phyloP scores from a whole-genome alignment of 2,888 invertebrate species.

The Harpalus rufipes region DNA sequence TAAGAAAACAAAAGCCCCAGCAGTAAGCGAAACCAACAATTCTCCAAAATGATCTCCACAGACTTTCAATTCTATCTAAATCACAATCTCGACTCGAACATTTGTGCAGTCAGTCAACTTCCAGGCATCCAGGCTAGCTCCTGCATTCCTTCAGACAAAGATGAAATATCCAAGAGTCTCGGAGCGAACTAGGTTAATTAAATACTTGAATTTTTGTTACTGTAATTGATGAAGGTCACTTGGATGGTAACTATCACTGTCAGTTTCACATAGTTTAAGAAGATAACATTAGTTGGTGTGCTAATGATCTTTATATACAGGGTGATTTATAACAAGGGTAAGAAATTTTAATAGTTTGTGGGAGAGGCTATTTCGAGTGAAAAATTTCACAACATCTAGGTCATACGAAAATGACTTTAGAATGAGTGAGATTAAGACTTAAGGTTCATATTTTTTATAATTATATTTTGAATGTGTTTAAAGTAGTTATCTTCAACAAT shows the following conservation, averaged over 20 bases:
- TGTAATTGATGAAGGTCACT: constrained; percentile 11
- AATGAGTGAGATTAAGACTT: too few relatives aligned
- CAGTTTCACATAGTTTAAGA: too few relatives aligned
- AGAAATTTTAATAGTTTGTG: too few relatives aligned
- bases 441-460: too few relatives aligned
- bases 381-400: too few relatives aligned
- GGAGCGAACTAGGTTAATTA: constrained; percentile 12
- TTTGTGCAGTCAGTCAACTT: constrained; percentile 40
- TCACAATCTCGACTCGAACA: constrained; percentile 37
- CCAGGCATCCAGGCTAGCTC: constrained; percentile 14
- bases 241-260: not conserved
- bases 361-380: too few relatives aligned
- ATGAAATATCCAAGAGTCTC: not conserved
- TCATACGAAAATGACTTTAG: too few relatives aligned
- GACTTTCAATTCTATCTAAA: constrained; percentile 43
- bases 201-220: constrained; percentile 20
- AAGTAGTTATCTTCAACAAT: too few relatives aligned
- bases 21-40: constrained; percentile 45
- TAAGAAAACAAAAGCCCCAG: constrained; percentile 43
- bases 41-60: constrained; percentile 36
- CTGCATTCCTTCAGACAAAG: constrained; percentile 19
- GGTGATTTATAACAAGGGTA: too few relatives aligned
- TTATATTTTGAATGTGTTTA: too few relatives aligned
- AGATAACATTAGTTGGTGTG: too few relatives aligned
- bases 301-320: too few relatives aligned